Percentiles rank a stretch among this genome's conserved stretches.
Conservation (phyloP, 1,140 invertebrate species). For the Pomacea maculata region DNA sequence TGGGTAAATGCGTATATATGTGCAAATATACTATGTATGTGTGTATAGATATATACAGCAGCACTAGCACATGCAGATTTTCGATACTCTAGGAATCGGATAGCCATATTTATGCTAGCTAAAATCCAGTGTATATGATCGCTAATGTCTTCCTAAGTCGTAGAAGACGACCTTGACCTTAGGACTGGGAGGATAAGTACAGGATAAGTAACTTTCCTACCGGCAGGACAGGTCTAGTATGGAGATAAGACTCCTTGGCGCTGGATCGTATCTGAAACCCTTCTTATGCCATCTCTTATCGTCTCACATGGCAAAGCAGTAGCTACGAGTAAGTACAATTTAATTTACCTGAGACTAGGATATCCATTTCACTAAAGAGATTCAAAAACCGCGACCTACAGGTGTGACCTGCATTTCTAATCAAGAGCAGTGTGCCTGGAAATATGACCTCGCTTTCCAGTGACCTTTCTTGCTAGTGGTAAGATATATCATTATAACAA, state of each 20-base stretch:
- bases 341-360: no score
- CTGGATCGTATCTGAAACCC: neutral
- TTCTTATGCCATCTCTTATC: no score
- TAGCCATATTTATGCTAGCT: neutral
- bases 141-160: neutral
- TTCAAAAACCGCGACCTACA: no score
- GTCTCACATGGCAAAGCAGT: no score
- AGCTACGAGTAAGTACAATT: no score
- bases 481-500: neutral
- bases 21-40: slow-evolving; percentile 10
- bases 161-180: neutral
- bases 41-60: neutral
- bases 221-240: neutral
- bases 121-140: neutral
- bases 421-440: no score
- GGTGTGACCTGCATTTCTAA: no score
- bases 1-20: neutral
- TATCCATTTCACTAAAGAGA: no score
- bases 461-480: no score
- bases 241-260: neutral
- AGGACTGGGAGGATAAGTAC: no score
- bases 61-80: neutral
- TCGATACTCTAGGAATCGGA: neutral
- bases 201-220: neutral
- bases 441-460: no score